Percentiles rank a stretch among this genome's conserved stretches.
These are phyloP conservation scores for Halichondria panicea DNA, from an alignment of 37 sponge, comb jelly and placozoan genomes.

Conservation along the genomic window DNA sequence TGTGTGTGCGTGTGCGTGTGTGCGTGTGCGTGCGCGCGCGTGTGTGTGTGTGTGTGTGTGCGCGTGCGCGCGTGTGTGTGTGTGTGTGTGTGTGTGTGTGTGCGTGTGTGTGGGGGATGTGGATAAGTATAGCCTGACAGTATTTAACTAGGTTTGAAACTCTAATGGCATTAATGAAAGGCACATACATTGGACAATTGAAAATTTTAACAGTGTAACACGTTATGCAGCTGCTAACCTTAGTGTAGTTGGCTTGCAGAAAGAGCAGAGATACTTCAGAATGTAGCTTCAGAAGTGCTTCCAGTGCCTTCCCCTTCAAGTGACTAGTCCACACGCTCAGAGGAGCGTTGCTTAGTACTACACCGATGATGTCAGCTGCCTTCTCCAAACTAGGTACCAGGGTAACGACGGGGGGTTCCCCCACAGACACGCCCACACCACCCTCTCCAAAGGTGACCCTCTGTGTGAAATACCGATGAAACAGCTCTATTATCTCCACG, in stretches of 20 bases:
- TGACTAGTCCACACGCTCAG: background rate
- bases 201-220: too few relatives aligned
- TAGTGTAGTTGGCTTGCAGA: background rate
- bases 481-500: slow-evolving; percentile 5
- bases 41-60: too few relatives aligned
- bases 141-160: too few relatives aligned
- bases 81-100: slow-evolving; percentile 1
- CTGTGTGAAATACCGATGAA: background rate
- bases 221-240: background rate
- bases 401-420: too few relatives aligned
- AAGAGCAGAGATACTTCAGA: background rate
- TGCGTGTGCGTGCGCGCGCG: too few relatives aligned
- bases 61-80: background rate
- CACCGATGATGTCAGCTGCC: background rate
- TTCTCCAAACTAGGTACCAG: background rate
- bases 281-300: background rate
- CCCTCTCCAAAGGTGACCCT: too few relatives aligned
- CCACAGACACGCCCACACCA: too few relatives aligned
- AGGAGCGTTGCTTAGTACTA: slow-evolving; percentile 11
- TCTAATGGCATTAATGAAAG: too few relatives aligned
- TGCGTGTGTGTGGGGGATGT: background rate
- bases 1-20: too few relatives aligned
- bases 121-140: background rate
- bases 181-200: too few relatives aligned
- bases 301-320: slow-evolving; percentile 1